phyloP scores from a whole-genome alignment of 30 jellyfish, hydroid and myxozoan genomes.

The Pseudorhiza aurosa region DNA sequence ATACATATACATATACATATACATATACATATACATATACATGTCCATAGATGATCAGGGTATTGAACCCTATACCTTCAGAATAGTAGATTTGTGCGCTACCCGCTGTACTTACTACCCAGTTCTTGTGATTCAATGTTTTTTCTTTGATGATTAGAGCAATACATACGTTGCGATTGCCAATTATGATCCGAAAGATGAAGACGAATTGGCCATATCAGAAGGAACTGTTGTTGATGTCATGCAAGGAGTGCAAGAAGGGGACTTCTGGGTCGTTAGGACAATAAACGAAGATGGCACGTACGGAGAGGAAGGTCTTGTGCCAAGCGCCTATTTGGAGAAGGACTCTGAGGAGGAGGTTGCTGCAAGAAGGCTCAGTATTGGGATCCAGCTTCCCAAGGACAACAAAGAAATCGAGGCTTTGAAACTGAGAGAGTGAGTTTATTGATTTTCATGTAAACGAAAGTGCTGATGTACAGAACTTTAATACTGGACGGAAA shows the following conservation, averaged over 20 bases:
- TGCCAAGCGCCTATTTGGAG: conserved; percentile 87
- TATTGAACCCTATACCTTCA: too few species aligned
- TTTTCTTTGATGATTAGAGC: conserved; percentile 65
- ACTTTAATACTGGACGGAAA: too few species aligned
- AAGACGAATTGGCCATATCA: conserved; percentile 61
- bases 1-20: too few species aligned
- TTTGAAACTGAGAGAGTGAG: conserved; percentile 82
- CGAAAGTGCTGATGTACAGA: too few species aligned
- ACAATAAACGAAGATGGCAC: conserved; percentile 85
- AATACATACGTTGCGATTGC: conserved; percentile 89
- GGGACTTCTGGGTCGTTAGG: conserved; percentile 87
- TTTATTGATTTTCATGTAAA: neutral
- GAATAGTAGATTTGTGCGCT: too few species aligned
- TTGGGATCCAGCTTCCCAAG: conserved; percentile 54
- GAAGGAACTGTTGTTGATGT: conserved; percentile 91
- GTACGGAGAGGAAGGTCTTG: conserved; percentile 87
- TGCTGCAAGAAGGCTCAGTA: conserved; percentile 50
- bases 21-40: too few species aligned
- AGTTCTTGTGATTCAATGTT: neutral
- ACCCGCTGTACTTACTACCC: too few species aligned
- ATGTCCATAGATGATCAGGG: too few species aligned
- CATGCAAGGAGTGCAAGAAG: conserved; percentile 78
- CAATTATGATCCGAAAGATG: conserved; percentile 85
- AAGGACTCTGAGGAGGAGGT: conserved; percentile 69
- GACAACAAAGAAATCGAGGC: conserved; percentile 72